phyloP scores from a whole-genome alignment of 2,113 vertebrate genomes.

The Gavia stellata region DNA sequence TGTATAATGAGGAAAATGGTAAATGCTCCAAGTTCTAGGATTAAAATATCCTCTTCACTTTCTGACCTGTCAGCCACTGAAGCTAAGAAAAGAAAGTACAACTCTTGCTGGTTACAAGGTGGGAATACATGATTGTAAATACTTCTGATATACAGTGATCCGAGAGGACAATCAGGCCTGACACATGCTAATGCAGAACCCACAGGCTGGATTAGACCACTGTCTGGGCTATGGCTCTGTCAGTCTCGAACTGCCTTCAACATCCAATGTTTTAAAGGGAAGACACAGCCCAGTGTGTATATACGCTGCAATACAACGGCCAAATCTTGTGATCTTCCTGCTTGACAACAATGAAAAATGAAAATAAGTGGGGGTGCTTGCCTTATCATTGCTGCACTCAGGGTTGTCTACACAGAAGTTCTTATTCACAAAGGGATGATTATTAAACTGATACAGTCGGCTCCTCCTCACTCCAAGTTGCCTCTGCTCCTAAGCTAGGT shows the following conservation, averaged over 20 bases:
- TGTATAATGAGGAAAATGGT: neutral
- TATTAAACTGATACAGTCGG: neutral
- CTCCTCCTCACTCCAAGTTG: neutral
- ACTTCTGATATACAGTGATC: neutral
- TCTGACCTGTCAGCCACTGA: neutral
- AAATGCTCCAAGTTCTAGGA: neutral
- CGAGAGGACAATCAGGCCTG: neutral
- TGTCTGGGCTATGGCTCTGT: neutral
- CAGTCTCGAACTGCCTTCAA: neutral
- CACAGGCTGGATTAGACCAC: neutral
- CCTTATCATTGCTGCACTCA: neutral
- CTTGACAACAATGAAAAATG: neutral
- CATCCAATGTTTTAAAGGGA: neutral
- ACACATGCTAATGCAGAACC: neutral
- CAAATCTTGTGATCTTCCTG: neutral
- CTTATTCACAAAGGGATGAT: neutral
- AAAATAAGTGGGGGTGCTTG: neutral
- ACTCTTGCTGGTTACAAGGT: neutral
- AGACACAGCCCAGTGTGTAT: neutral
- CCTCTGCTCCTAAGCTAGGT: neutral
- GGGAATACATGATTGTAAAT: neutral
- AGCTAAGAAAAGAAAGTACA: neutral
- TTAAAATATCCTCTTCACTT: neutral
- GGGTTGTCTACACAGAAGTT: neutral
- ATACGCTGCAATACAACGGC: accelerated